Base-by-base conservation (phyloP, 2,797 vertebrate species). In the Takifugu ocellatus region DNA sequence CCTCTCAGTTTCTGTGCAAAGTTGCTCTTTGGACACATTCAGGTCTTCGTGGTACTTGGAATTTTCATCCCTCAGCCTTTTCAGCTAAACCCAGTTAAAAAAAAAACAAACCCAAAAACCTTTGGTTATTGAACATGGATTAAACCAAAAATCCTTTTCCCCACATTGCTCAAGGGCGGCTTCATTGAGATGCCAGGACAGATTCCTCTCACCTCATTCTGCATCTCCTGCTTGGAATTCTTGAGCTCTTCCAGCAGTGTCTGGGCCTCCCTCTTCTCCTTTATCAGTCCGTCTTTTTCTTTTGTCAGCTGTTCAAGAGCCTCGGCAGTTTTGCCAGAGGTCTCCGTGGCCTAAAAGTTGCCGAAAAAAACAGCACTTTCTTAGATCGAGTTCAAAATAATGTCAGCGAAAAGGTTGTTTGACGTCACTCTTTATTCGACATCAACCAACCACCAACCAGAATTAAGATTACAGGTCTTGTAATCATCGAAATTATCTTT, bases 11-110 rank as follows among this genome's bases (percentile, higher is more conserved):
- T 96, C 93, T 49, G 84, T 85, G 26, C 75, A 86, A 60, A 94
- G 88, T 52, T 93, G 92, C 51, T 95, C 91, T 83, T 93, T 95
- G 21, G 93, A 94, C 67, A 87, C 84, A 47, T 74, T 89, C 59
- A 97, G 87, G 45, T 95, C 93, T 56, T 95, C 92, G 78, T 93
- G 84, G 6, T 90, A 87, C 82, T 91, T 93, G 27, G 88, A 81
- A 80, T 92, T 94, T 73, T 93, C 92, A 75, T 93, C 88, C 63
- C 90, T 94, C 60, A 96, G 74, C 42, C 72, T 65, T 59, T 94
- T 91, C 86, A 99, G 70, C 97, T 99, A 75, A 56, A 55, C 79
- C 62, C 7, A 63, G n/a, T n/a, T 21, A 21, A 5, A 44, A n/a
- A 44, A 5, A 21, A n/a, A 14, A 39, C 36, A 39, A 39, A 39